Conservation (phyloP, 1,140 invertebrate genomes). For the Rhynchophorus ferrugineus region DNA sequence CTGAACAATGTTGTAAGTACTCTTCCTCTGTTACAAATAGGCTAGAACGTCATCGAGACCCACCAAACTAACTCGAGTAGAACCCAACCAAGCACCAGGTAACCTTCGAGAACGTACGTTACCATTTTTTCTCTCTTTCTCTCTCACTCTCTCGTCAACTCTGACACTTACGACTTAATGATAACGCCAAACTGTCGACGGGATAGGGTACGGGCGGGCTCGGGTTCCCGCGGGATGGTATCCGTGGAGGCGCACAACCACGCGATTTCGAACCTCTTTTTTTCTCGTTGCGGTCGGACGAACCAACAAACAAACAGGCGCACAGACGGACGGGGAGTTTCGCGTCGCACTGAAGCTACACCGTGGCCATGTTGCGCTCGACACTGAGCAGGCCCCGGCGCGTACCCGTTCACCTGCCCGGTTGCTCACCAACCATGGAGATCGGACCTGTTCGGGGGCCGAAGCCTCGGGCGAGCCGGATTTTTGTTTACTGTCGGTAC, state of each 20-base stretch:
- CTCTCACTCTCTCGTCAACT: neutral
- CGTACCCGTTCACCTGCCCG: neutral
- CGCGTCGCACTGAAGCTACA: neutral
- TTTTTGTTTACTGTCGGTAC: neutral
- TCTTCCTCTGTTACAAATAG: too few relatives aligned
- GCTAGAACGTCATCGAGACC: too few relatives aligned
- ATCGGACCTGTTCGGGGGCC: neutral
- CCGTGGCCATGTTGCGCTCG: neutral
- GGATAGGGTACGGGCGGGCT: too few relatives aligned
- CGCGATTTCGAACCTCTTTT: neutral
- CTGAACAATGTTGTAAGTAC: too few relatives aligned
- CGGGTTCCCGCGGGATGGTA: too few relatives aligned
- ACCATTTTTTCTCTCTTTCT: neutral
- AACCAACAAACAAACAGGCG: neutral
- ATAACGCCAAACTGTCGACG: too few relatives aligned
- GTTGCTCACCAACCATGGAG: neutral
- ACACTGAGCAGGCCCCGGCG: neutral
- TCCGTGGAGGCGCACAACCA: too few relatives aligned
- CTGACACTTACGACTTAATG: neutral
- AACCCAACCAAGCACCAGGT: neutral
- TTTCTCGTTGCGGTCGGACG: neutral
- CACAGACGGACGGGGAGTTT: neutral
- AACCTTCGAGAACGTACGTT: neutral
- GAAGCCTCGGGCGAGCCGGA: neutral
- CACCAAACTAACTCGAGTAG: neutral